Base-by-base conservation (phyloP, 1,140 invertebrate genomes). In the Metaphire vulgaris region DNA sequence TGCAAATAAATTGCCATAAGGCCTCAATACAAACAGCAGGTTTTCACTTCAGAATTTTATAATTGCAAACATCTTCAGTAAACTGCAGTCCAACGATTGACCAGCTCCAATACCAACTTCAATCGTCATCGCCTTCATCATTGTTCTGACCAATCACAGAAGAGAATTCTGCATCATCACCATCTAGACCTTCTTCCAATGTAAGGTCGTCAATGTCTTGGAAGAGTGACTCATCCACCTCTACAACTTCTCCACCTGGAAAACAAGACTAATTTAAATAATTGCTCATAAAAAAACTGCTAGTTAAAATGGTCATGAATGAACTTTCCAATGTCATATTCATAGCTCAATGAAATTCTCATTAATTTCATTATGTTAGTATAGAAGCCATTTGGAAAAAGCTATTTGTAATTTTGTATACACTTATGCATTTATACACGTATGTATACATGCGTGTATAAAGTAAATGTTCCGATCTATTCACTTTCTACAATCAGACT, bases 141-240 rank as follows among this genome's bases (percentile, higher is more conserved):
- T 56, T 21, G 41, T 56, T 56, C 21, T 21, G 6, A 56, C 41
- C 21, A 21, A 56, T 6, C 41, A 56, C 41, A 6, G 41, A 56
- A 56, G 41, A 21, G 21, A 56, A 6, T 56, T 56, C 41, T n/a
- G n/a, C n/a, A 56, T 56, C 41, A 56, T 21, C 41, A 56, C 33
- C 70, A 32, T 72, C 70, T 12, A 32, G 14, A 30, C 92, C 92
- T 78, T 93, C 93, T 80, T 91, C 91, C 69, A 96, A 85, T 79
- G 95, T 94, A 34, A 96, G 87, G 84, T 96, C 93, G 80, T 95
- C 93, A 76, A 96, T 85, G 87, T 96, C 93, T 91, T 96, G 93
- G 85, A 97, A 97, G 2, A 97, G 85, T 69, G 93, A 93, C 87
- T 97, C 95, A 87, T 97, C 94, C 28, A 97, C 94, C 87, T 95